phyloP scores from a whole-genome alignment of 2,888 invertebrate species.

The Lasioglossum leucozonium region DNA sequence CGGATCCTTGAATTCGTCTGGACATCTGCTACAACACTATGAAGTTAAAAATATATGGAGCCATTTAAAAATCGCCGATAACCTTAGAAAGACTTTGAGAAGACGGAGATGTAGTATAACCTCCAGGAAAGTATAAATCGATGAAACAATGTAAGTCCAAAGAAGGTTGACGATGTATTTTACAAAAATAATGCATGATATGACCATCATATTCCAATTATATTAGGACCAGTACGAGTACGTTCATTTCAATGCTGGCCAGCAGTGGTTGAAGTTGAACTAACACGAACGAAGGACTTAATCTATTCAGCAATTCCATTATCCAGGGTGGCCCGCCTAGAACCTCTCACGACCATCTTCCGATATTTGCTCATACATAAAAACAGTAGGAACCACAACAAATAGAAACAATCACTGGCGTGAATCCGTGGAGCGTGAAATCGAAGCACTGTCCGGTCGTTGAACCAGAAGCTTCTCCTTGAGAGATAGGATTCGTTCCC shows the following conservation, averaged over 20 bases:
- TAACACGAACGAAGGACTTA: conserved; percentile 40
- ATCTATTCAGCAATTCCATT: conserved; percentile 55
- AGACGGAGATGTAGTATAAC: no score
- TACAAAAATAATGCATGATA: neutral
- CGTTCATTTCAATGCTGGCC: neutral
- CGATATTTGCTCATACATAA: conserved; percentile 59
- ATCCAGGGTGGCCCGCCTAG: conserved; percentile 31
- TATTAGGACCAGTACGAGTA: neutral
- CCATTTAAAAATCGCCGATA: no score
- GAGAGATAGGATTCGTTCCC: conserved; percentile 30
- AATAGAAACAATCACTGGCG: conserved; percentile 44
- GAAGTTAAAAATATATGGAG: no score
- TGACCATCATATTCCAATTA: neutral
- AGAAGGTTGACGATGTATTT: neutral
- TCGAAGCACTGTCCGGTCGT: conserved; percentile 57
- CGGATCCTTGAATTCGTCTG: no score
- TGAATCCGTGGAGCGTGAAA: conserved; percentile 64
- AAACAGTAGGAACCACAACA: conserved; percentile 48
- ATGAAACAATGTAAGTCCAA: no score
- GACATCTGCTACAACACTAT: no score
- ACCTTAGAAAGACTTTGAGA: no score
- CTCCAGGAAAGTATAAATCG: no score
- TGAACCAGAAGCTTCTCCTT: conserved; percentile 49
- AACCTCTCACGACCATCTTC: conserved; percentile 24
- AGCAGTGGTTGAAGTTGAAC: neutral